A percentile compares a stretch with the other conserved stretches of the same genome.
Evolutionary conservation across 1,140 invertebrate genomes (phyloP).

Genomic region (Drosophila punjabiensis): DNA sequence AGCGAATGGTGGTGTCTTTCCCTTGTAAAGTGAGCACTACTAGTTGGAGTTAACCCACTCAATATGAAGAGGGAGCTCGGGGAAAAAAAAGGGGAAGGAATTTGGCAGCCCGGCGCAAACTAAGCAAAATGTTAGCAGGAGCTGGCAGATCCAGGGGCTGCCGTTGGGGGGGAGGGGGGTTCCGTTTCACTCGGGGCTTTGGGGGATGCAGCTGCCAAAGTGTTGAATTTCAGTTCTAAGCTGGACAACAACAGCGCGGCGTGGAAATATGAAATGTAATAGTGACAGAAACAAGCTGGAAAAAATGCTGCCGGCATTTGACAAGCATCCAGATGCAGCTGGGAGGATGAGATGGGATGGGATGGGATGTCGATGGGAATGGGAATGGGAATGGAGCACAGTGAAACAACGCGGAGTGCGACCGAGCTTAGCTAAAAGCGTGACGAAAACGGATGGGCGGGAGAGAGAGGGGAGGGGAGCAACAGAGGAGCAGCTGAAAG

Average conservation of each 20-base stretch:
- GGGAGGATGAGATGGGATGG: background rate
- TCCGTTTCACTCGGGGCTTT: background rate
- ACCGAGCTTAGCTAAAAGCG: constrained; percentile 53
- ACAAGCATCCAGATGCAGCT: constrained; percentile 57
- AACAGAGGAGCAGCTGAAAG: constrained; percentile 56
- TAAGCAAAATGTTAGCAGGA: constrained; percentile 14
- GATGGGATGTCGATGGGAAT: background rate
- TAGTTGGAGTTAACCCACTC: constrained; percentile 19
- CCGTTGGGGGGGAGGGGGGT: background rate
- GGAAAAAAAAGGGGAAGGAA: background rate
- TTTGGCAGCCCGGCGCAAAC: constrained; percentile 2
- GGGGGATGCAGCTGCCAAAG: constrained; percentile 12
- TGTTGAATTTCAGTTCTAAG: constrained; percentile 33
- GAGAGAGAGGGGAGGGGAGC: background rate
- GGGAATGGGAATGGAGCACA: constrained; percentile 2
- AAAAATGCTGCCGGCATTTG: constrained; percentile 65
- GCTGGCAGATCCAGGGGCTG: background rate
- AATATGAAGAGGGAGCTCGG: background rate
- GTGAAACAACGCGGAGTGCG: constrained; percentile 42
- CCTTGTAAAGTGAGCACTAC: background rate
- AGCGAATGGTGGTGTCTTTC: constrained; percentile 2
- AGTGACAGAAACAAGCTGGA: constrained; percentile 77
- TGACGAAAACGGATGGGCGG: constrained; percentile 1
- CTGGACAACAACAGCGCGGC: constrained; percentile 25
- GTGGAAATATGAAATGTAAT: constrained; percentile 80